Percentiles rank a stretch among this genome's conserved stretches.
These are phyloP conservation scores for Rhabdornis inornatus DNA, from an alignment of 2,113 vertebrate species.

Conservation along the genomic window DNA sequence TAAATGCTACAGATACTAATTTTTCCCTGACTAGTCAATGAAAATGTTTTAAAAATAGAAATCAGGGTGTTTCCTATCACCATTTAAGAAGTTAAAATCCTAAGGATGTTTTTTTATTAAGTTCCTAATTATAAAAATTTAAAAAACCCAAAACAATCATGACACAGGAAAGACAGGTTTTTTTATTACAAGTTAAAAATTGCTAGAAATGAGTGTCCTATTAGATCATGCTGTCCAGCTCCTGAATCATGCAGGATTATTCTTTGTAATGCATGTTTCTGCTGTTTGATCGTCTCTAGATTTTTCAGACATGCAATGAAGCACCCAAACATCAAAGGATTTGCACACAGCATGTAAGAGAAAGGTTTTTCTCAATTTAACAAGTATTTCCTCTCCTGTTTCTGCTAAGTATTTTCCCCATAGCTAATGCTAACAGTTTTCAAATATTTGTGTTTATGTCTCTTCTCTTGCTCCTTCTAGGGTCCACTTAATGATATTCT, in stretches of 20 bases:
- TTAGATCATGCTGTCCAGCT: not conserved
- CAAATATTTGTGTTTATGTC: not conserved
- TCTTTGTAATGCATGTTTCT: not conserved
- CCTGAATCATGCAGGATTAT: not conserved
- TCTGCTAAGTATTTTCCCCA: not conserved
- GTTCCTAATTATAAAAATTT: not conserved
- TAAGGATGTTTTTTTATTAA: not conserved
- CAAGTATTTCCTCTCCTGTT: not conserved
- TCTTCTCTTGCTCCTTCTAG: not conserved
- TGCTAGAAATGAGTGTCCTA: not conserved
- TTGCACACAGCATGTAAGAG: not conserved
- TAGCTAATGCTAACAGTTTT: not conserved
- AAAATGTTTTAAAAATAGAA: constrained; percentile 21
- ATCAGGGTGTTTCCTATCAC: not conserved
- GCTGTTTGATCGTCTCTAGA: not conserved
- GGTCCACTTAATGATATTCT: not conserved
- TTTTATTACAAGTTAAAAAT: not conserved
- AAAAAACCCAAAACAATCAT: not conserved
- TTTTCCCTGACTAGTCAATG: constrained; percentile 42
- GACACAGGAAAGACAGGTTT: not conserved
- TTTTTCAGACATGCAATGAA: not conserved
- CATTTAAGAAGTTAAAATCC: not conserved
- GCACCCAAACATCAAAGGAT: not conserved
- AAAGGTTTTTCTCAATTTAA: not conserved
- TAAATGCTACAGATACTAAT: constrained; percentile 57